Conservation (phyloP, 2,113 vertebrate genomes). For the Pipra filicauda region DNA sequence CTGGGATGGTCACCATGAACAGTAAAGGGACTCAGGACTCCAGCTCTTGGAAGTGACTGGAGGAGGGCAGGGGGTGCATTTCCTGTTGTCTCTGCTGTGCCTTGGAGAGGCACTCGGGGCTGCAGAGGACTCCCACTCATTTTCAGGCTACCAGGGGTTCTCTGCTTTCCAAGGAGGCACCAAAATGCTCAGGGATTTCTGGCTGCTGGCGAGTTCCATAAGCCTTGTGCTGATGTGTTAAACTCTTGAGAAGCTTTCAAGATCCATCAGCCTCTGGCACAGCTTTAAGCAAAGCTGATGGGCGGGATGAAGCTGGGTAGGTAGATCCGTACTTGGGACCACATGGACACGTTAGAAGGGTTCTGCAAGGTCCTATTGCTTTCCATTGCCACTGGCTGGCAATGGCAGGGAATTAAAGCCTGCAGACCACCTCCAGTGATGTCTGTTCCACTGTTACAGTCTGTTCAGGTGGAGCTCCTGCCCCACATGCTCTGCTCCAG, state of each 20-base stretch:
- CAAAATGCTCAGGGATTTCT: neutral
- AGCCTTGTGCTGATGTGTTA: neutral
- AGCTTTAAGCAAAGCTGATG: neutral
- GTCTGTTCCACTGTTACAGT: rapidly evolving
- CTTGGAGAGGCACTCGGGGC: rapidly evolving
- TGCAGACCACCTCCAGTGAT: rapidly evolving
- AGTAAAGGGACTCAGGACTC: neutral
- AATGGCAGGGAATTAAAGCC: neutral
- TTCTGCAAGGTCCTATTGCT: neutral
- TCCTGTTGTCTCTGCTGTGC: neutral
- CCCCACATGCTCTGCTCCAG: neutral
- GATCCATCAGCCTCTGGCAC: neutral
- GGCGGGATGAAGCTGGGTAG: neutral
- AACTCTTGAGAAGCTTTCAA: neutral
- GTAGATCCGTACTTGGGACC: neutral
- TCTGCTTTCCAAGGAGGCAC: neutral
- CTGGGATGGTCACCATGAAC: rapidly evolving
- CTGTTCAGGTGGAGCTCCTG: neutral
- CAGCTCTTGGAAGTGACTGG: neutral
- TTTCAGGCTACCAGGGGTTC: neutral
- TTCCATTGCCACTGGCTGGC: neutral
- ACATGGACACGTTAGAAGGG: rapidly evolving
- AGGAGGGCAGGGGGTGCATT: neutral
- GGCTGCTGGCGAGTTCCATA: neutral
- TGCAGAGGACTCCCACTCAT: neutral